Conservation (phyloP, 2,113 vertebrate genomes). For the Cryptomyrus ogoouensis region DNA sequence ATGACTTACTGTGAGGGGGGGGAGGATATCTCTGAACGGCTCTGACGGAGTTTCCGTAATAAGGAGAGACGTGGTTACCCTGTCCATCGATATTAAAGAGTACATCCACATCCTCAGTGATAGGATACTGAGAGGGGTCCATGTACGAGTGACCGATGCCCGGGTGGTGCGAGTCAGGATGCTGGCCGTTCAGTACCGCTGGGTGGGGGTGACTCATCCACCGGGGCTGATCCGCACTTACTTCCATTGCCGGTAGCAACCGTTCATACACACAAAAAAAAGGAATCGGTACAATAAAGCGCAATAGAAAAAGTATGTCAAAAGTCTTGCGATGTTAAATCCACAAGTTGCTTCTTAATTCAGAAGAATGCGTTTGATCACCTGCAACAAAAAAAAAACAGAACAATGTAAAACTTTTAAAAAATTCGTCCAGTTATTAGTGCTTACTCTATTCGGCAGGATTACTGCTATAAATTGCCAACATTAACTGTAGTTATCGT, state of each 20-base stretch:
- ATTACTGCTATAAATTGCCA: background rate
- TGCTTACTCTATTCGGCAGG: background rate
- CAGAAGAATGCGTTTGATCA: conserved; percentile 46
- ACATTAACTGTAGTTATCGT: background rate
- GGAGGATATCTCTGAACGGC: conserved; percentile 92
- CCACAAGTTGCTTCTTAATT: conserved; percentile 55
- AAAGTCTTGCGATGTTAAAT: conserved; percentile 56
- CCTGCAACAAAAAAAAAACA: conserved; percentile 55
- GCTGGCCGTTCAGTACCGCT: conserved; percentile 91
- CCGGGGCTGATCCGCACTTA: conserved; percentile 89
- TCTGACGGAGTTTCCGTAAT: conserved; percentile 92
- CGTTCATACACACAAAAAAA: conserved; percentile 55
- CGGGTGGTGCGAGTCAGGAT: conserved; percentile 92
- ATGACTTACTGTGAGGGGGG: conserved; percentile 86
- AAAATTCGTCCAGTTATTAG: background rate
- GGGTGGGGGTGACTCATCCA: conserved; percentile 97
- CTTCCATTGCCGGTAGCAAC: conserved; percentile 77
- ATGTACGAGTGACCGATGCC: conserved; percentile 95
- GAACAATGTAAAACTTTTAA: conserved; percentile 33
- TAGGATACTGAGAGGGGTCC: conserved; percentile 88
- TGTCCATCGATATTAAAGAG: conserved; percentile 98
- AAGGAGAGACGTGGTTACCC: conserved; percentile 88
- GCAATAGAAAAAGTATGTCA: conserved; percentile 42
- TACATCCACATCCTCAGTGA: conserved; percentile 97
- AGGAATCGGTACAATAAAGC: conserved; percentile 36